Conservation (phyloP, 2,113 vertebrate species). For the Serranochromis macrocephalus region DNA sequence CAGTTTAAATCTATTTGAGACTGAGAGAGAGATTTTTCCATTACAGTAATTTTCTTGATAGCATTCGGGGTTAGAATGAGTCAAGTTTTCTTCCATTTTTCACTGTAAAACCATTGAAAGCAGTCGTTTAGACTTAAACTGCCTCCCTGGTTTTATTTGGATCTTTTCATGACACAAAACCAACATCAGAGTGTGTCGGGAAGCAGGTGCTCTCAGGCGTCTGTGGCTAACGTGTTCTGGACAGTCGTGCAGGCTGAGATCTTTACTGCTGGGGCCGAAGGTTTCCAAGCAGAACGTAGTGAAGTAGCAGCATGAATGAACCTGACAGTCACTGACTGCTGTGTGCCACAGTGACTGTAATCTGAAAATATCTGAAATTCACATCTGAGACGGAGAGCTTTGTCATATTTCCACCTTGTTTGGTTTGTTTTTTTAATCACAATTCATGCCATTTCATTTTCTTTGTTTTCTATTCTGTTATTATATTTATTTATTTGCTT, state of each 20-base stretch:
- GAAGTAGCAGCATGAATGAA: background rate
- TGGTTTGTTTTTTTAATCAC: background rate
- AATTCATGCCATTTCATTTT: background rate
- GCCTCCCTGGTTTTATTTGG: background rate
- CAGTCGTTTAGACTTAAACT: accelerated
- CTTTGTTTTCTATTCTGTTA: background rate
- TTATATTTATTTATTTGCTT: background rate
- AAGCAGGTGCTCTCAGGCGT: accelerated
- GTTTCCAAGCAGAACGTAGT: background rate
- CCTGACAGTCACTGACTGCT: background rate
- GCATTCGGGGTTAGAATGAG: accelerated
- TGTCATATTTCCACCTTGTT: background rate
- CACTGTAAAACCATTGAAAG: background rate
- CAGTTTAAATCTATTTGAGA: accelerated
- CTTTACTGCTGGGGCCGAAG: background rate
- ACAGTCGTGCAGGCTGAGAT: background rate
- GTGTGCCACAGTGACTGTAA: background rate
- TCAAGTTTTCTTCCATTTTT: accelerated
- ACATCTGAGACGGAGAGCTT: accelerated
- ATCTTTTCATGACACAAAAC: background rate
- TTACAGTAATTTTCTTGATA: background rate
- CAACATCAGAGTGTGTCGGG: accelerated
- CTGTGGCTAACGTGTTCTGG: background rate
- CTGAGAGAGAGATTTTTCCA: background rate
- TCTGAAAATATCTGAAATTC: background rate